Evolutionary conservation across 1,140 invertebrate species (phyloP).

Genomic region (Streblospio benedicti): DNA sequence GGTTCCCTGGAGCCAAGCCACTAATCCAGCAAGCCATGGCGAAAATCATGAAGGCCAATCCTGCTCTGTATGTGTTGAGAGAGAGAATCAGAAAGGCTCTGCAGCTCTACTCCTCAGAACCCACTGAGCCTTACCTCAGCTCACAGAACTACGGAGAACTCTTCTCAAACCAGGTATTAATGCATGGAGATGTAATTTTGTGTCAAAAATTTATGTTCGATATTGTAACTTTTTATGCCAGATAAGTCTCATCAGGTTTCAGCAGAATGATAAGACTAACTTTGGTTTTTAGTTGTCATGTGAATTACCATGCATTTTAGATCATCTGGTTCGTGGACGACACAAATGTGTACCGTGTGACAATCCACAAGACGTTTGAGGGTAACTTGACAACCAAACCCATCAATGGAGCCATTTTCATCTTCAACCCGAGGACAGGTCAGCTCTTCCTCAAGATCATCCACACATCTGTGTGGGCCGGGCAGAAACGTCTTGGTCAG

Average conservation of each 20-base stretch:
- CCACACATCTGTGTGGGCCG: slow-evolving; percentile 99
- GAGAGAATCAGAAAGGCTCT: slow-evolving; percentile 96
- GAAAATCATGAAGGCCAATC: slow-evolving; percentile 99
- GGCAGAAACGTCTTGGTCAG: slow-evolving; percentile 61
- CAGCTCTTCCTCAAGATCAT: slow-evolving; percentile 99
- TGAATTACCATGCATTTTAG: no score
- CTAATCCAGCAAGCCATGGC: slow-evolving; percentile 99
- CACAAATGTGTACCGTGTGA: slow-evolving; percentile 98
- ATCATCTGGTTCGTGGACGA: slow-evolving; percentile 99
- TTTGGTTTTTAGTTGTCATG: no score
- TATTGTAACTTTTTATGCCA: no score
- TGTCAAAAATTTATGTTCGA: no score
- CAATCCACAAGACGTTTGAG: slow-evolving; percentile 99
- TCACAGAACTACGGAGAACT: slow-evolving; percentile 99
- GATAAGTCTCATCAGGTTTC: no score
- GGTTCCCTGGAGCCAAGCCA: slow-evolving; percentile 98
- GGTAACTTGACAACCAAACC: slow-evolving; percentile 99
- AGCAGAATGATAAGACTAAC: no score
- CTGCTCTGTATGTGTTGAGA: slow-evolving; percentile 91
- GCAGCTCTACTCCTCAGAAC: slow-evolving; percentile 96
- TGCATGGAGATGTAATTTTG: no score
- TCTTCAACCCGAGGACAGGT: slow-evolving; percentile 99
- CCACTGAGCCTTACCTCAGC: slow-evolving; percentile 96
- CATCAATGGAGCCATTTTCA: slow-evolving; percentile 99
- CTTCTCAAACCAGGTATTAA: slow-evolving; percentile 99